A percentile compares a stretch with the other conserved stretches of the same genome.
Conservation (phyloP, 35 echinoderm and acorn worm genomes). For the Lytechinus variegatus region DNA sequence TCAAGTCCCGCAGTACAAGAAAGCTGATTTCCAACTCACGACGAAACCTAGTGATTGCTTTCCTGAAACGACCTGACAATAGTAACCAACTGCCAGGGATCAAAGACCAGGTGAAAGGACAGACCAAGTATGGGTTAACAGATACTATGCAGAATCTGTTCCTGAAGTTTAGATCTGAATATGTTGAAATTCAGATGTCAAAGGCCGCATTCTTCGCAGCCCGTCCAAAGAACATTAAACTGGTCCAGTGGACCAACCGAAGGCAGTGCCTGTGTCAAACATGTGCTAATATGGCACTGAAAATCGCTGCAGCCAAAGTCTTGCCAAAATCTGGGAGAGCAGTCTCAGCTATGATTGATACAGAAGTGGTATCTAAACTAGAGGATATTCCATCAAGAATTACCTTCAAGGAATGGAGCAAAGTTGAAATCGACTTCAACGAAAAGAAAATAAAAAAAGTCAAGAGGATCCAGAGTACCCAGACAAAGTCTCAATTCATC, state of each 20-base stretch:
- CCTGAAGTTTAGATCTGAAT: background rate
- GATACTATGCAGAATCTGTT: background rate
- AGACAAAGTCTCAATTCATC: background rate
- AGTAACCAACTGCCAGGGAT: background rate
- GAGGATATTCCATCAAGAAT: background rate
- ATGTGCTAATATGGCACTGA: constrained; percentile 14
- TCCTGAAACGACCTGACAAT: background rate
- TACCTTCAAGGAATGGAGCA: constrained; percentile 12
- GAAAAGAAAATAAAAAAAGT: background rate
- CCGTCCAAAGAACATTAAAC: background rate
- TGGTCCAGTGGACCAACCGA: constrained; percentile 27
- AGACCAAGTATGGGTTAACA: background rate
- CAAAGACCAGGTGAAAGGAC: background rate
- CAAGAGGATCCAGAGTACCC: background rate
- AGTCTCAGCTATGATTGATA: background rate
- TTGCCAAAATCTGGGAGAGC: background rate
- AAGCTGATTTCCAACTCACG: background rate
- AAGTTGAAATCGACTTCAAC: constrained; percentile 15
- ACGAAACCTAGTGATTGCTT: background rate
- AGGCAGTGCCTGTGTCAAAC: constrained; percentile 1
- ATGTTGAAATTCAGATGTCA: background rate
- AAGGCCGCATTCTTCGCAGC: background rate
- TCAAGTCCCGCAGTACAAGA: background rate
- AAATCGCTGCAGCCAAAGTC: background rate
- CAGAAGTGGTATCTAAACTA: background rate